Evolutionary conservation across 2,797 vertebrate genomes (phyloP).

Genomic region (Avahi laniger): DNA sequence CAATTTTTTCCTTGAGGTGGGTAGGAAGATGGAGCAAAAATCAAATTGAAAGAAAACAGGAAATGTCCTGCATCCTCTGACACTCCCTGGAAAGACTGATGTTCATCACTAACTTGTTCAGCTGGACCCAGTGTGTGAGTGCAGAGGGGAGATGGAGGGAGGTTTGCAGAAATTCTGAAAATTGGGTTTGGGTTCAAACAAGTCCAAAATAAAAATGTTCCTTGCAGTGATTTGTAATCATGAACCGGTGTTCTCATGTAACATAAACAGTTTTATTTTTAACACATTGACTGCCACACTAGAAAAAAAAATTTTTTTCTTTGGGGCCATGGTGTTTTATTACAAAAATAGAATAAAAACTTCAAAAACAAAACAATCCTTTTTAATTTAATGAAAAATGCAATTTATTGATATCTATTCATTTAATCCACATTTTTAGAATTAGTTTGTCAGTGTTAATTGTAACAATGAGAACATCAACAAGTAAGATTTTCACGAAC

Average conservation of each 20-base stretch:
- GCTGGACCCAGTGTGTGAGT: not conserved
- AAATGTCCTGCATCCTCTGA: not conserved
- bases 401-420: too few species aligned
- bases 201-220: not conserved
- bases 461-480: too few species aligned
- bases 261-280: not conserved
- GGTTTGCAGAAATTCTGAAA: not conserved
- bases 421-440: too few species aligned
- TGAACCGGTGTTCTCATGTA: not conserved
- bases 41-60: not conserved
- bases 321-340: too few species aligned
- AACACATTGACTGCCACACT: too few species aligned
- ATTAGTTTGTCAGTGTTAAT: too few species aligned
- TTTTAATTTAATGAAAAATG: too few species aligned
- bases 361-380: too few species aligned
- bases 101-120: not conserved
- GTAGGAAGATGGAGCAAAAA: not conserved
- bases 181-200: not conserved
- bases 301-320: too few species aligned
- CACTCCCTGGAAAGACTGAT: not conserved
- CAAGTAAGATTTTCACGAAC: too few species aligned
- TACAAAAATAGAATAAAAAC: too few species aligned
- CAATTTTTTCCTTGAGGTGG: not conserved
- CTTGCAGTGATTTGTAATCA: not conserved
- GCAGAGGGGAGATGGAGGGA: not conserved